phyloP scores from a whole-genome alignment of 2,113 vertebrate genomes.

The Periophthalmus modestus region DNA sequence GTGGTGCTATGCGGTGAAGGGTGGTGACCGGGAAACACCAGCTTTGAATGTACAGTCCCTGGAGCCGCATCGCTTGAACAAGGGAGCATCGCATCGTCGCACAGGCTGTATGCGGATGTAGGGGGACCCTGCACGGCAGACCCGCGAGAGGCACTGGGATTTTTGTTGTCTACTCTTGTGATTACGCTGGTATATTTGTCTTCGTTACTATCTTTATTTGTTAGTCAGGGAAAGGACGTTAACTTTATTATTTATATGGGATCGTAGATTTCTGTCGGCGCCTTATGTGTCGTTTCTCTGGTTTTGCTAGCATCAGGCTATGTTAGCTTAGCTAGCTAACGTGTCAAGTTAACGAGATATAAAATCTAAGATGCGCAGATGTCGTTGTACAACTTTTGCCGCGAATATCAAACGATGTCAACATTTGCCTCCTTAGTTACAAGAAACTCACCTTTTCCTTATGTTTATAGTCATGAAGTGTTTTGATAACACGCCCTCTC shows the following conservation, averaged over 20 bases:
- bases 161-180: not conserved
- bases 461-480: not conserved
- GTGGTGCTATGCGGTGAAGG: not conserved
- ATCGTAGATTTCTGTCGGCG: conserved; percentile 12
- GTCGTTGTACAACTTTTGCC: conserved; percentile 23
- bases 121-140: conserved; percentile 23
- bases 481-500: not conserved
- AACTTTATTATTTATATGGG: not conserved
- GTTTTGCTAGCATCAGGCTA: conserved; percentile 47
- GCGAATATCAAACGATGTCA: conserved; percentile 33
- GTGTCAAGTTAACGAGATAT: conserved; percentile 42
- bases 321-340: conserved; percentile 48
- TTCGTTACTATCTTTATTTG: conserved; percentile 5
- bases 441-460: not conserved
- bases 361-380: conserved; percentile 48
- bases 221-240: not conserved
- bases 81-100: conserved; percentile 37
- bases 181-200: conserved; percentile 31
- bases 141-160: not conserved
- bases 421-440: conserved; percentile 2
- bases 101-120: conserved; percentile 42
- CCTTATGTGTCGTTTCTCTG: not conserved
- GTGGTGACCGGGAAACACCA: conserved; percentile 21
- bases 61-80: conserved; percentile 37
- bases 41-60: conserved; percentile 1